These are phyloP conservation scores for Acromyrmex charruanus DNA, from an alignment of 1,140 invertebrate genomes.

Conservation along the genomic window DNA sequence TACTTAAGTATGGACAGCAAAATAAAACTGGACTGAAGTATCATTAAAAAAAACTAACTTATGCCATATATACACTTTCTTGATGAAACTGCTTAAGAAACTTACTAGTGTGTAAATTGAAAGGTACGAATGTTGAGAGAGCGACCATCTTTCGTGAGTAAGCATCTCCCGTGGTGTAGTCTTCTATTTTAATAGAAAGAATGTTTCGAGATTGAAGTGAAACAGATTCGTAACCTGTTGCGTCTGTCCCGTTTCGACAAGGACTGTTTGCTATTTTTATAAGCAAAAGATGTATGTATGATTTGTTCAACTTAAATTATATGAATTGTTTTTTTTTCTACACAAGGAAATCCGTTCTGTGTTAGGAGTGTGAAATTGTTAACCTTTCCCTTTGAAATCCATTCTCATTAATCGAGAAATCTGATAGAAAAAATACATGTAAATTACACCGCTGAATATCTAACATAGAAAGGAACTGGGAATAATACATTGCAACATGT, in stretches of 20 bases:
- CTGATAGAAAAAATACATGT: neutral
- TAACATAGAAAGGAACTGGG: neutral
- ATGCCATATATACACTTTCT: slow-evolving; percentile 22
- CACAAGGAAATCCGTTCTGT: slow-evolving; percentile 56
- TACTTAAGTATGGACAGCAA: neutral
- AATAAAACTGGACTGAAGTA: slow-evolving; percentile 12
- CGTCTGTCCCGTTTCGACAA: slow-evolving; percentile 71
- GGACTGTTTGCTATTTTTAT: slow-evolving; percentile 85
- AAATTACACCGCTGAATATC: slow-evolving; percentile 39
- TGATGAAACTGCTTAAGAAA: slow-evolving; percentile 17
- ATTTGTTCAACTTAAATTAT: slow-evolving; percentile 79
- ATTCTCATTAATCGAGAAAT: neutral
- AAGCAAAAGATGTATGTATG: slow-evolving; percentile 81
- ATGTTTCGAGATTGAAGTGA: slow-evolving; percentile 65
- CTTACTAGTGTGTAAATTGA: neutral
- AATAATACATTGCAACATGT: slow-evolving; percentile 47
- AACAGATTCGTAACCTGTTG: slow-evolving; percentile 76
- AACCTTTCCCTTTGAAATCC: slow-evolving; percentile 30
- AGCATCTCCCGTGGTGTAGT: slow-evolving; percentile 38
- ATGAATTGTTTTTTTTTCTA: slow-evolving; percentile 72
- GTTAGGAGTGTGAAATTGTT: slow-evolving; percentile 37
- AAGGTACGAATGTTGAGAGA: slow-evolving; percentile 15
- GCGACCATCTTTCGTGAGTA: slow-evolving; percentile 9
- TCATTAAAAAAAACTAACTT: slow-evolving; percentile 25
- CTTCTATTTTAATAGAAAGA: slow-evolving; percentile 61